Conservation (phyloP, 1,140 invertebrate species). For the Ceratina australensis region DNA sequence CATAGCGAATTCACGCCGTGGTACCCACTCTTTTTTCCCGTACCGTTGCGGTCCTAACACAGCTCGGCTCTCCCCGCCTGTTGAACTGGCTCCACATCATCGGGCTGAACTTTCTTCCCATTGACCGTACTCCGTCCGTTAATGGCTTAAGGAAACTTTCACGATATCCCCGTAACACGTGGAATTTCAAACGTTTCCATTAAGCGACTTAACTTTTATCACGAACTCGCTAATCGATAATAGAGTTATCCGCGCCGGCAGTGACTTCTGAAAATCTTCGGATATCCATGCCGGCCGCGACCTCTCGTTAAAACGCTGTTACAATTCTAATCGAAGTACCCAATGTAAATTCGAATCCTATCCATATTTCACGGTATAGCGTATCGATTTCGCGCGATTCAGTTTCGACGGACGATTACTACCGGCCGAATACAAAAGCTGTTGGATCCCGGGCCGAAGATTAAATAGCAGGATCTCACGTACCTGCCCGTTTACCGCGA, state of each 20-base stretch:
- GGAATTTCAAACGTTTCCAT: conserved; percentile 37
- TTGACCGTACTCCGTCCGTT: conserved; percentile 29
- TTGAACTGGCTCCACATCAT: conserved; percentile 23
- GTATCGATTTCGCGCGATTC: neutral
- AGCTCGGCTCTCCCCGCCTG: neutral
- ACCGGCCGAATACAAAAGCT: neutral
- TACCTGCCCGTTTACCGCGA: neutral
- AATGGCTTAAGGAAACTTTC: conserved; percentile 46
- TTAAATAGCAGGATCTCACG: conserved; percentile 18
- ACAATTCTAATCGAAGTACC: neutral
- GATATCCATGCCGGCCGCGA: neutral
- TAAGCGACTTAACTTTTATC: conserved; percentile 26
- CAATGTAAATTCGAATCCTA: conserved; percentile 1
- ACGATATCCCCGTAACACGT: conserved; percentile 22
- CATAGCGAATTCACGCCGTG: conserved; percentile 13
- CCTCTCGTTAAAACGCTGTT: neutral
- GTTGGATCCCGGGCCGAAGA: neutral
- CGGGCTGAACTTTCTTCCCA: conserved; percentile 37
- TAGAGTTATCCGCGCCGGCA: neutral
- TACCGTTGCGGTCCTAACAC: too few species aligned
- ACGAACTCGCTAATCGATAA: conserved; percentile 29
- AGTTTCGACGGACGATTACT: conserved; percentile 1
- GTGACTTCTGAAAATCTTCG: conserved; percentile 1
- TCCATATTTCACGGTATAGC: neutral
- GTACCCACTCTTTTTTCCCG: neutral